Evolutionary conservation across 1,140 invertebrate genomes (phyloP), one percentile per base, ranked within the genome.

Genomic region (Ectropis grisescens): DNA sequence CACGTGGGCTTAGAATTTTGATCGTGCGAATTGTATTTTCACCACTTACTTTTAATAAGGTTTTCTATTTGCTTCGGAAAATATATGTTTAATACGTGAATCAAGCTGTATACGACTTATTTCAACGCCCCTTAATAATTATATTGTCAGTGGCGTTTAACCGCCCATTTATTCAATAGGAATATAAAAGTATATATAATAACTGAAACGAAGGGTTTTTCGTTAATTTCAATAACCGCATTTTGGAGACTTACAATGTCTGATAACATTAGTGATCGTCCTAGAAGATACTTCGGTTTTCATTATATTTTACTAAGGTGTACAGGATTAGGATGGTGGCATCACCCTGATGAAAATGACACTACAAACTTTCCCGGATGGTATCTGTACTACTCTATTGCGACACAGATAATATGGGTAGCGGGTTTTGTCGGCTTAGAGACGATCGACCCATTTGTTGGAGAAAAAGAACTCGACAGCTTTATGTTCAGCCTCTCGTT

Each of bases 401-500:
- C 65, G 2, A 78, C 76, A 1, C 58, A 76, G 44, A 9, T 74
- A 0, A 39, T 81, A 2, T 80, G 75, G 72, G 76, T 81, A 7
- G 61, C 43, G 1, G 65, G 70, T 11, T 81, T 81, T 26, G 76
- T 81, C 1, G 69, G 69, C n/a, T 35, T 81, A 16, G 76, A 81
- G 43, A 65, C 76, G 2, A 70, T 81, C 10, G 76, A 81, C 32
- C 75, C 75, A 0, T 81, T 81, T 31, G 56, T 78, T 13, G 70
- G 76, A 6, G 56, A 78, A 38, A 78, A 78, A 46, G 69, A 81
- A 35, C 31, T 74, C 8, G 72, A 78, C 19, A 43, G 67, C 31
- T 78, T 80, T 33, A 80, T 80, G 75, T 80, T 80, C 41, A 80
- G 72, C 37, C 65, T 80, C 6, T 65, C 75, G 10, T 80, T 80